Evolutionary conservation across 2,888 invertebrate species (phyloP).

Genomic region (Cephonodes hylas): DNA sequence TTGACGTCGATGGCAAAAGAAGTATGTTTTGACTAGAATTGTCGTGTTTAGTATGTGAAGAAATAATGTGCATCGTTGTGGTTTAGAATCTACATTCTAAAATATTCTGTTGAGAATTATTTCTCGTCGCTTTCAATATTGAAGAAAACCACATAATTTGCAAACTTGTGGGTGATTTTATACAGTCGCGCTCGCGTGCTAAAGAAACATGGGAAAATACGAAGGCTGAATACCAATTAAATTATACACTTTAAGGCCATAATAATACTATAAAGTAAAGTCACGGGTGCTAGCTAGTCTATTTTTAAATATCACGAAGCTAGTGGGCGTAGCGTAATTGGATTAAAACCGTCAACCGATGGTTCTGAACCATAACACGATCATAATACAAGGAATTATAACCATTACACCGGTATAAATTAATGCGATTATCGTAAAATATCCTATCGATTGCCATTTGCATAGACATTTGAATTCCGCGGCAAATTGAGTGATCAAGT

Average conservation of each 20-base stretch:
- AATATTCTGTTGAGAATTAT: no score
- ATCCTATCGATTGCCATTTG: background rate
- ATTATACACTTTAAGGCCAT: background rate
- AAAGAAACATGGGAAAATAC: background rate
- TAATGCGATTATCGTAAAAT: background rate
- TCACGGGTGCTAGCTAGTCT: background rate
- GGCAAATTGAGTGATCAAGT: conserved; percentile 6
- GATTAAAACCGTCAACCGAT: conserved; percentile 8
- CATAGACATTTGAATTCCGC: background rate
- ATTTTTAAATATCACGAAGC: background rate
- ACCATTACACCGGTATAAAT: background rate
- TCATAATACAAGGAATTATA: conserved; percentile 4
- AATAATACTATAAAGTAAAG: background rate
- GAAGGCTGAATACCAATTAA: background rate
- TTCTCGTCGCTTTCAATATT: no score
- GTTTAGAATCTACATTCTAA: no score
- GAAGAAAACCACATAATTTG: background rate
- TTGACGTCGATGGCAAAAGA: no score
- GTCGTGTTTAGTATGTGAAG: no score
- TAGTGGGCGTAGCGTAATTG: conserved; percentile 10
- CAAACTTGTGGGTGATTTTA: background rate
- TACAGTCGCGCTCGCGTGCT: background rate
- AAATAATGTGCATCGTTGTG: no score
- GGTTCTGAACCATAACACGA: background rate
- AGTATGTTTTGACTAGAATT: no score